Percentiles rank a stretch among this genome's conserved stretches.
Conservation (phyloP, 2,797 vertebrate species). For the Bradypodion ventrale region DNA sequence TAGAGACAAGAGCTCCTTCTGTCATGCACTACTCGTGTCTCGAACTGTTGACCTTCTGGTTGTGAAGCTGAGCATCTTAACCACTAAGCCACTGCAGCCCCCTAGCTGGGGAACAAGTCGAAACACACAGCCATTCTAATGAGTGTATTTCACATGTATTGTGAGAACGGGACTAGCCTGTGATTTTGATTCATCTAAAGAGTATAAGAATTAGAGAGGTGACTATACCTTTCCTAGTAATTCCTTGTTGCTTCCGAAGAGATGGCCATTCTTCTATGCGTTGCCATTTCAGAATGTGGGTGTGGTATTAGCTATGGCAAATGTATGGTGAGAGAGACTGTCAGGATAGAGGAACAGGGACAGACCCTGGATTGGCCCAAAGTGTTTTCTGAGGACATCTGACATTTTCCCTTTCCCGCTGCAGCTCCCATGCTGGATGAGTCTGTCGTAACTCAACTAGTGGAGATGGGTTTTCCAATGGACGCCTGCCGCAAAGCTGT, state of each 20-base stretch:
- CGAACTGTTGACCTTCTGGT: no score
- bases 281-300: background rate
- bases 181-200: background rate
- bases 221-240: no score
- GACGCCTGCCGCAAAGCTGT: constrained; percentile 98
- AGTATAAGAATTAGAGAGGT: no score
- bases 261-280: no score
- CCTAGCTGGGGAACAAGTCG: background rate
- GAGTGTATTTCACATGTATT: background rate
- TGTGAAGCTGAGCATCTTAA: no score
- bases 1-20: no score
- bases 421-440: constrained; percentile 95
- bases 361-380: constrained; percentile 12
- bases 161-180: background rate
- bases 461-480: constrained; percentile 97
- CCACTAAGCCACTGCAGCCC: background rate
- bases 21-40: no score
- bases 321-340: background rate
- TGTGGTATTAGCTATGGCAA: background rate
- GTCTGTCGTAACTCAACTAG: constrained; percentile 93
- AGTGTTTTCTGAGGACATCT: constrained; percentile 22
- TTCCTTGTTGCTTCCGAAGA: no score
- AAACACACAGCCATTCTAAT: background rate
- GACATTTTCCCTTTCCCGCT: constrained; percentile 37
- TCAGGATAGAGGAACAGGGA: background rate